Percentiles rank a stretch among this genome's conserved stretches.
Evolutionary conservation across 2,113 vertebrate genomes (phyloP).

Genomic region (Protomyctophum bolini): DNA sequence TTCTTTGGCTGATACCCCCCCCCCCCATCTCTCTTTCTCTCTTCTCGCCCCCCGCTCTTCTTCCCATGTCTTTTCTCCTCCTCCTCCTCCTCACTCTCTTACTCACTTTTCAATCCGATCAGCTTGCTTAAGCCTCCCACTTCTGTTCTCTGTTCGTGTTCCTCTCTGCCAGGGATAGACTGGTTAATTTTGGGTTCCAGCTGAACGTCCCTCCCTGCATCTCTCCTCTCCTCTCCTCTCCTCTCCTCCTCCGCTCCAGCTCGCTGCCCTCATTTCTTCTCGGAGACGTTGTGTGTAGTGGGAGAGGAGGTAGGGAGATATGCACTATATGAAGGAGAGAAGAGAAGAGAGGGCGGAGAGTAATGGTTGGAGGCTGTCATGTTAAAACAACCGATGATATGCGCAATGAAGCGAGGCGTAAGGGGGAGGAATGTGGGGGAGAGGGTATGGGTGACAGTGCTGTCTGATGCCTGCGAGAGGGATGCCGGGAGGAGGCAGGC

Average conservation of each 20-base stretch:
- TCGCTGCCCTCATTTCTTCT: background rate
- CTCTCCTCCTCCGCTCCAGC: background rate
- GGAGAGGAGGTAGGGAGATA: too few relatives aligned
- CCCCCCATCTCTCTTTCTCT: slow-evolving; percentile 5
- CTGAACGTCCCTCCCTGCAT: background rate
- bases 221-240: background rate
- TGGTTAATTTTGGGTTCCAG: too few relatives aligned
- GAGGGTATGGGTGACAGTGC: too few relatives aligned
- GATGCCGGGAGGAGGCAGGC: background rate
- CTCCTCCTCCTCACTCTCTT: background rate
- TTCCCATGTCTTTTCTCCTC: background rate
- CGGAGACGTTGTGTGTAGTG: too few relatives aligned
- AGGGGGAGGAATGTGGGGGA: too few relatives aligned
- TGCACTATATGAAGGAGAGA: too few relatives aligned
- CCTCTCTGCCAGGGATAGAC: background rate
- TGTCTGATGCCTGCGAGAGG: background rate
- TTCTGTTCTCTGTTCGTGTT: background rate
- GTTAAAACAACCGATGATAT: too few relatives aligned
- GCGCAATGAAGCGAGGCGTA: too few relatives aligned
- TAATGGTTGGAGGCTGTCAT: too few relatives aligned
- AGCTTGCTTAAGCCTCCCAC: slow-evolving; percentile 7
- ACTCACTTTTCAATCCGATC: background rate
- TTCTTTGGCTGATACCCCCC: background rate
- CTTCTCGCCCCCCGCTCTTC: background rate
- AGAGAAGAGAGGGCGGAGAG: too few relatives aligned